Evolutionary conservation across 2,113 vertebrate genomes (phyloP), one percentile per base, ranked within the genome.

Genomic region (Rostratula benghalensis): DNA sequence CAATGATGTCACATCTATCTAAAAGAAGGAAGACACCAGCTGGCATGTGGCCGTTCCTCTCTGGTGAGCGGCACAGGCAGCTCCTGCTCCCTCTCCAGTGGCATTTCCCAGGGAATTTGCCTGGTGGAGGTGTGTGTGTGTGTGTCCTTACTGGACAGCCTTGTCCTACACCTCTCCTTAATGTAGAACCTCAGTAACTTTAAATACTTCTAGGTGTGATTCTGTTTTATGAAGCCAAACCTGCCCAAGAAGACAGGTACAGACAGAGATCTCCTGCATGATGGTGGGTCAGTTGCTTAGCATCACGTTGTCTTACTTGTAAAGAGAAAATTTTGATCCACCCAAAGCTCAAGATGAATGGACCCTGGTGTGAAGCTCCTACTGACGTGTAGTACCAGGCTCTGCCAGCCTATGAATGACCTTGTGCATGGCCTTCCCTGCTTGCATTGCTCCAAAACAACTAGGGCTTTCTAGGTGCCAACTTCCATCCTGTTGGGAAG

Each of bases 31-130:
- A 31, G 39, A 39, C 56, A 23, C 0, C 3, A 51, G 46, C 33
- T 3, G 1, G 39, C 18, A 19, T 2, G 4, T 33, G 31, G 56
- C 46, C 1, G 1, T 19, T 27, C 41, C 30, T 41, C 61, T 11
- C 30, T 1, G 7, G 35, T 35, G 46, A 35, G 67, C 1, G 2
- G 76, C 24, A 2, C 8, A 5, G 50, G 51, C 35, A 54, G 51
- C 70, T 33, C 39, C 59, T 9, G 25, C 48, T 63, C 45, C 31
- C 3, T 1, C 31, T 79, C 61, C 39, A 6, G 20, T 9, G 43
- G 43, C 43, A 22, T 22, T 41, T 41, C 23, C 54, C 13, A 3
- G 37, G 37, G 25, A 31, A 18, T 37, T 35, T 35, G 16, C 31
- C 18, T 10, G 4, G 54, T 30, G 30, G 25, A 0, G 1, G 43